Percentiles rank a stretch among this genome's conserved stretches.
Evolutionary conservation across 37 sponge, comb jelly and placozoan species (phyloP).

Genomic region (Lycopodina hypogea): DNA sequence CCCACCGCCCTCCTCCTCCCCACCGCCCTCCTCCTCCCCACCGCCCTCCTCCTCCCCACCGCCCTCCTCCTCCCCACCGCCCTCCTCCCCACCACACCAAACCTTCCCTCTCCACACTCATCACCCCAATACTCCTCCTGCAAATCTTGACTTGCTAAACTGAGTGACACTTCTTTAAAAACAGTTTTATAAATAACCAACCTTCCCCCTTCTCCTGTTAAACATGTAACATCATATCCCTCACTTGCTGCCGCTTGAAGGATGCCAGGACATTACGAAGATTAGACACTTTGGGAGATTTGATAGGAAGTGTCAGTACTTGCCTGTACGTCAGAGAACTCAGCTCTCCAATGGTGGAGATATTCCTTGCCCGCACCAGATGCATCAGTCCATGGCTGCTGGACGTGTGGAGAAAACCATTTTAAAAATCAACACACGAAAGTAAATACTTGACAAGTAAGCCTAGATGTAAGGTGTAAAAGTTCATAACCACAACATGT

Average conservation of each 20-base stretch:
- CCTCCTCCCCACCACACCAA: not conserved
- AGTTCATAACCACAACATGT: too few relatives aligned
- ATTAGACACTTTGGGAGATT: conserved; percentile 36
- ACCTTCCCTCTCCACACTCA: too few relatives aligned
- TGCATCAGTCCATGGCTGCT: conserved; percentile 51
- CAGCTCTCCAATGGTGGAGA: conserved; percentile 48
- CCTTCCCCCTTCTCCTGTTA: not conserved
- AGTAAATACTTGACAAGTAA: not conserved
- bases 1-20: too few relatives aligned
- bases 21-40: too few relatives aligned
- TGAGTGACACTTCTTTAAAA: too few relatives aligned
- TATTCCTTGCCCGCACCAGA: conserved; percentile 50
- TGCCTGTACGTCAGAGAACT: conserved; percentile 38
- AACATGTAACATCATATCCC: too few relatives aligned
- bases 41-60: not conserved
- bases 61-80: not conserved
- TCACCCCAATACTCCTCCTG: too few relatives aligned
- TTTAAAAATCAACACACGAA: not conserved
- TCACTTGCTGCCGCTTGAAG: conserved; percentile 19
- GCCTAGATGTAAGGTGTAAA: too few relatives aligned
- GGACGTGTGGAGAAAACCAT: too few relatives aligned
- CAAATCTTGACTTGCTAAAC: too few relatives aligned
- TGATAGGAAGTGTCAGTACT: conserved; percentile 54
- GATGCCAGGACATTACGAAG: conserved; percentile 25
- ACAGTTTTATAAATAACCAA: not conserved